Evolutionary conservation across 2,888 invertebrate species (phyloP).

Genomic region (Tineola bisselliella): DNA sequence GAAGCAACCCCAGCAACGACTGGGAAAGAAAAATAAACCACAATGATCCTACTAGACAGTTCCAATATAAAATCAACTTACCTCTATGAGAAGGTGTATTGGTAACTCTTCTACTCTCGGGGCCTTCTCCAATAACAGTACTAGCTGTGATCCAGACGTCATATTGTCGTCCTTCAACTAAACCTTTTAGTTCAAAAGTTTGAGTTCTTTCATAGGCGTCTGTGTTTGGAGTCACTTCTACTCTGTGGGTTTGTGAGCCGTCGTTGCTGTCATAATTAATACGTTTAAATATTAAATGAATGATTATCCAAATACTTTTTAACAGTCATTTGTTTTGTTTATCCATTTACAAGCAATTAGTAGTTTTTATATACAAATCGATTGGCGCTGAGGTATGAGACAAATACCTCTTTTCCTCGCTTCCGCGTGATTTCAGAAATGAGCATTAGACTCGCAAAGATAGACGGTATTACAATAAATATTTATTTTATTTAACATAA

Average conservation of each 20-base stretch:
- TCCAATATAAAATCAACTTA: conserved; percentile 23
- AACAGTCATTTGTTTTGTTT: no score
- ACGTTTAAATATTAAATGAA: no score
- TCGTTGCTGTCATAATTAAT: conserved; percentile 52
- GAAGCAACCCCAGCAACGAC: conserved; percentile 73
- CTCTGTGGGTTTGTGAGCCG: conserved; percentile 45
- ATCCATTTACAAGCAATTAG: no score
- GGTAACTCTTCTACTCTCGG: conserved; percentile 55
- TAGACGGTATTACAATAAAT: no score
- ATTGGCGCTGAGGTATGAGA: no score
- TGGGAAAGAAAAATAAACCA: conserved; percentile 26
- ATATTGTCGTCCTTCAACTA: conserved; percentile 66
- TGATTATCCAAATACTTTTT: no score
- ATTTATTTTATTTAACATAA: no score
- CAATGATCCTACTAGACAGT: background rate
- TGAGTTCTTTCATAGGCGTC: conserved; percentile 53
- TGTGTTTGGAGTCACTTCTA: conserved; percentile 35
- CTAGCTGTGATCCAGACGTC: conserved; percentile 75
- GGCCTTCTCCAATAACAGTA: conserved; percentile 69
- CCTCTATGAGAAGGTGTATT: conserved; percentile 65
- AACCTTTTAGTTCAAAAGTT: conserved; percentile 58
- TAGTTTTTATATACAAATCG: no score
- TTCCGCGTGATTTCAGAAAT: no score
- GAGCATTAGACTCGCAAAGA: no score
- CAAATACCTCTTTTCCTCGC: no score